Percentiles rank a stretch among this genome's conserved stretches.
Conservation (phyloP, 2,797 vertebrate species). For the Myoxocephalus aenaeus region DNA sequence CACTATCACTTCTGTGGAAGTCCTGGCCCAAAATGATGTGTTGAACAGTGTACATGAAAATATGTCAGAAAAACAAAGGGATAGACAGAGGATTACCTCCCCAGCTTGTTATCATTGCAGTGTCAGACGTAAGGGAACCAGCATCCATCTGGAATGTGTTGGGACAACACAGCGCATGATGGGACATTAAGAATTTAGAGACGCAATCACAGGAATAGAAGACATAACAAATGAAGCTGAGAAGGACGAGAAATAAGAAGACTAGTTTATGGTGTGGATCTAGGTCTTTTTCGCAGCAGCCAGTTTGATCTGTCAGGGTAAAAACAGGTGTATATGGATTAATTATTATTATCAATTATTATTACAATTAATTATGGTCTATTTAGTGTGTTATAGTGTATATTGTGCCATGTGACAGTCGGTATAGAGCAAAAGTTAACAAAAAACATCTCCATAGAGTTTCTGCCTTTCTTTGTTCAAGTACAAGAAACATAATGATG, state of each 20-base stretch:
- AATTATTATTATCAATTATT: too few species aligned
- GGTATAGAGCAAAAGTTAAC: neutral
- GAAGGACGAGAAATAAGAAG: neutral
- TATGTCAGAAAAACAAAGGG: conserved; percentile 9
- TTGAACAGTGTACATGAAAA: conserved; percentile 12
- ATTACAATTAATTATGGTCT: neutral
- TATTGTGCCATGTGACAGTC: too few species aligned
- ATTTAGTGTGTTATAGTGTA: neutral
- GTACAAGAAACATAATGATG: neutral
- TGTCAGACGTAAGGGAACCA: conserved; percentile 27
- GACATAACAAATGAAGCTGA: neutral
- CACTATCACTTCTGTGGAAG: neutral
- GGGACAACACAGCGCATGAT: conserved; percentile 27
- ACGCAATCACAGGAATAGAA: neutral
- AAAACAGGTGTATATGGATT: neutral
- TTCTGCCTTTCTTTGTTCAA: neutral
- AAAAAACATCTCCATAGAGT: too few species aligned
- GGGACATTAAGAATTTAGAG: conserved; percentile 25
- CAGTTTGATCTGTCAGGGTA: neutral
- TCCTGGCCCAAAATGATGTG: neutral
- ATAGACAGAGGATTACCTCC: conserved; percentile 41
- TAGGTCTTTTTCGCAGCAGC: neutral
- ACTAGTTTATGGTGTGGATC: neutral
- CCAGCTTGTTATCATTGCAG: conserved; percentile 36
- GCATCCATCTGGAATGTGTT: conserved; percentile 51